Conservation (phyloP, 2,113 vertebrate genomes). For the Passer domesticus region DNA sequence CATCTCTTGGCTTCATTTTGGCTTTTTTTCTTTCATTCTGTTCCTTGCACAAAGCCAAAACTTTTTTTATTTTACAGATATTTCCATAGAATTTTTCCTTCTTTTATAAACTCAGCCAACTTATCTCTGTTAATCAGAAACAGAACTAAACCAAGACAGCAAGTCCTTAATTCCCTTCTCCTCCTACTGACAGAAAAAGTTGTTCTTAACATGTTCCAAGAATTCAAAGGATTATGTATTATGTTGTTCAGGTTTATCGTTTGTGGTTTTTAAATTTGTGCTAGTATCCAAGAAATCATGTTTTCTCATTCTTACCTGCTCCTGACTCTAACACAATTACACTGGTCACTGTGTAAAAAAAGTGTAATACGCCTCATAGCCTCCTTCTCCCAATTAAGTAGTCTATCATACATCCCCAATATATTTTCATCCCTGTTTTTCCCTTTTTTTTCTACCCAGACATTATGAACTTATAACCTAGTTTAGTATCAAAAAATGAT, state of each 20-base stretch:
- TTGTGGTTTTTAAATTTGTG: neutral
- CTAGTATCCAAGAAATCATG: neutral
- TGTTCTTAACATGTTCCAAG: neutral
- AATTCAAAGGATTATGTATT: neutral
- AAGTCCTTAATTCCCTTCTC: neutral
- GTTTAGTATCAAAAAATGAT: neutral
- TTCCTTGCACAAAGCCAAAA: neutral
- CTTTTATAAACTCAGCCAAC: neutral
- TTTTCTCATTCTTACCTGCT: neutral
- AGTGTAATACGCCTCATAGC: neutral
- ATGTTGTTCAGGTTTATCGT: neutral
- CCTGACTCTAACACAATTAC: neutral
- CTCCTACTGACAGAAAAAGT: neutral
- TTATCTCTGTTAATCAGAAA: neutral
- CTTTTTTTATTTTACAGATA: neutral
- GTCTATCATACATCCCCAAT: neutral
- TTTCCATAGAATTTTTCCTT: neutral
- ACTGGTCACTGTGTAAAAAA: neutral
- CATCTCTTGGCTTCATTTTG: neutral
- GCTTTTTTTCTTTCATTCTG: neutral
- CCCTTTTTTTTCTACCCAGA: neutral
- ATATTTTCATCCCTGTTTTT: neutral
- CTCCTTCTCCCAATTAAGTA: neutral
- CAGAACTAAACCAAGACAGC: neutral
- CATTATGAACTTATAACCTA: neutral